Base-by-base conservation (phyloP, 1,140 invertebrate species). In the Halictus rubicundus region DNA sequence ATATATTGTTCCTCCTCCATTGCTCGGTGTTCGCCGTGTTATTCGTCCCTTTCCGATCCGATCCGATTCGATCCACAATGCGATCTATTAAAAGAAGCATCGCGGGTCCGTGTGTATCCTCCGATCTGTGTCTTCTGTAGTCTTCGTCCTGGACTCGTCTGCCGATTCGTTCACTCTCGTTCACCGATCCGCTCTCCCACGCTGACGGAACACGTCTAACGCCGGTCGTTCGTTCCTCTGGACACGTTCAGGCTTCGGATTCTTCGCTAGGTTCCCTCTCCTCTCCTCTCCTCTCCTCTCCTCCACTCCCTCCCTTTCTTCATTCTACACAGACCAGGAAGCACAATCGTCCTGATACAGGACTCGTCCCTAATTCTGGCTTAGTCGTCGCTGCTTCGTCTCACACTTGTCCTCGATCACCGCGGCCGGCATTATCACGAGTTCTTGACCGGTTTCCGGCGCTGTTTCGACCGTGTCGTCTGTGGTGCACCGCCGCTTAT, bases 371-470 rank as follows among this genome's bases (percentile, higher is more conserved):
- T 63, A 68, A 25, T 63, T 74, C 65, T 69, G 77, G 78, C 68
- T 80, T 66, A 72, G 23, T 49, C 74, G 54, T 83, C 12, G 39
- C 68, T 76, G 72, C 59, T 57, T 78, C 79, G 68, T 82, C 32
- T 32, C 66, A 59, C 75, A 46, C 78, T 78, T 77, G 21, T 84
- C 54, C 75, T 85, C 59, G 68, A 65, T 68, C 49, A 71, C 37
- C 39, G 19, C 16, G 52, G 42, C 60, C 25, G 78, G 19, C 82
- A 87, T 85, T 84, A 91, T 92, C 90, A 91, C 90, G 90, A 90
- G 61, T 87, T 88, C 68, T 91, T 93, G 4, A 84, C 82, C 14
- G 90, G 88, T 88, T 93, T 93, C 76, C 92, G 89, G 10, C 88
- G 90, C 12, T 93, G 92, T 63, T 93, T 93, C 25, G 77, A 80